Base-by-base conservation (phyloP, 2,888 invertebrate genomes). In the Magallana nippona region DNA sequence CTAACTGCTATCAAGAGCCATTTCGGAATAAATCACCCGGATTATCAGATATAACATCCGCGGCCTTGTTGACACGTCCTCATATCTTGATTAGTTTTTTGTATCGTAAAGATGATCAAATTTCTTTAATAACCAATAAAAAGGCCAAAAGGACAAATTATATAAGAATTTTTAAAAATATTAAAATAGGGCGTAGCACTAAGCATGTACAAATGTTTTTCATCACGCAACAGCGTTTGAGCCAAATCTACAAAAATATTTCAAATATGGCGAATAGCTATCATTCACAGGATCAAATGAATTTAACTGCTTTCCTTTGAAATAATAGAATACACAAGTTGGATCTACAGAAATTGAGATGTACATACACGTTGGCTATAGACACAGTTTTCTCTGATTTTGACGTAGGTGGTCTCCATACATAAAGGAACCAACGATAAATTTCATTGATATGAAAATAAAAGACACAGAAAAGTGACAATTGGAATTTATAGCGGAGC, bases 371-470 rank as follows among this genome's bases (percentile, higher is more conserved):
- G 5, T 44, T 8, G 44, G 44, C 44, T 5, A 44, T 44, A 8
- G 44, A 44, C 44, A 44, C 10, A 44, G 8, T 3, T 5, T 44
- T 5, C 44, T 44, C 44, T 44, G 8, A 44, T 44, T 44, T 44
- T 44, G 44, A 71, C 32, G 71, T 71, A 71, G 71, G 71, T 71
- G 71, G 71, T 32, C 71, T 71, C 22, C 27, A 27, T 71, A 27
- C 17, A 11, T 71, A 2, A 1, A 27, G 13, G 10, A 22, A 27
- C 22, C 32, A 13, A 27, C 15, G 15, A 71, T 71, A 15, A 71
- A 63, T 32, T 27, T 32, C 71, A 27, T 22, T 71, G 71, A 27
- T 27, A 71, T 44, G 44, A 71, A 27, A 62, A 44, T 44, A 62
- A 62, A 62, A 71, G 17, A 60, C 17, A 60, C 17, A 8, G 17